Conservation (phyloP, 2,113 vertebrate genomes). For the Crotalus horridus region DNA sequence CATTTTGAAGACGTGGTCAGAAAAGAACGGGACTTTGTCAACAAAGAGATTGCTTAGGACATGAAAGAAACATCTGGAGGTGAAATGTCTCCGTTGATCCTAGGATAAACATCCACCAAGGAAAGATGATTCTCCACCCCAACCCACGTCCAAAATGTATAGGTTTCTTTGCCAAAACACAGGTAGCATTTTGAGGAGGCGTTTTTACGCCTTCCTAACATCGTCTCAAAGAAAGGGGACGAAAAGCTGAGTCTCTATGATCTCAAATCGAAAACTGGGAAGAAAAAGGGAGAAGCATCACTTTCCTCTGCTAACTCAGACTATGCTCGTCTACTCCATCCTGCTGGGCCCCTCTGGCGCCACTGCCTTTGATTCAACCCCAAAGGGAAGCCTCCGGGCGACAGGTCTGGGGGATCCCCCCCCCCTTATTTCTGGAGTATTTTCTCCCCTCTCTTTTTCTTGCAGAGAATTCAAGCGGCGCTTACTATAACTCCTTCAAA, state of each 20-base stretch:
- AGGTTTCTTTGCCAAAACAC: background rate
- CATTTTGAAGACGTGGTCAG: background rate
- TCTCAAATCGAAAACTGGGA: background rate
- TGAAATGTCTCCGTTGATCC: background rate
- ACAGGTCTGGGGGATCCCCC: background rate
- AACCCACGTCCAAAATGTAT: background rate
- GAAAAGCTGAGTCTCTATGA: background rate
- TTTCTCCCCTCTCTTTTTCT: background rate
- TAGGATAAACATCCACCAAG: background rate
- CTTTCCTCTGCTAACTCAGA: background rate
- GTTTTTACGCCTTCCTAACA: background rate
- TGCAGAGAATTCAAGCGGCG: background rate
- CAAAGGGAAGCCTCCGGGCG: background rate
- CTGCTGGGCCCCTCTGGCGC: background rate
- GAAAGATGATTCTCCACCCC: background rate
- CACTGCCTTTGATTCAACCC: background rate
- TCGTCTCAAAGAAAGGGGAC: background rate
- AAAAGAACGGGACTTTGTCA: background rate
- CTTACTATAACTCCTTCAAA: background rate
- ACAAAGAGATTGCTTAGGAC: background rate
- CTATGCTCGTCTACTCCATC: too few species aligned
- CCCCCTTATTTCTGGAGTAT: background rate
- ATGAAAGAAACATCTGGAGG: background rate
- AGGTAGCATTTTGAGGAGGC: accelerated
- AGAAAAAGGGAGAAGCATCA: background rate